Evolutionary conservation across 2,113 vertebrate genomes (phyloP), one percentile per base, ranked within the genome.

Genomic region (Regulus satrapa): DNA sequence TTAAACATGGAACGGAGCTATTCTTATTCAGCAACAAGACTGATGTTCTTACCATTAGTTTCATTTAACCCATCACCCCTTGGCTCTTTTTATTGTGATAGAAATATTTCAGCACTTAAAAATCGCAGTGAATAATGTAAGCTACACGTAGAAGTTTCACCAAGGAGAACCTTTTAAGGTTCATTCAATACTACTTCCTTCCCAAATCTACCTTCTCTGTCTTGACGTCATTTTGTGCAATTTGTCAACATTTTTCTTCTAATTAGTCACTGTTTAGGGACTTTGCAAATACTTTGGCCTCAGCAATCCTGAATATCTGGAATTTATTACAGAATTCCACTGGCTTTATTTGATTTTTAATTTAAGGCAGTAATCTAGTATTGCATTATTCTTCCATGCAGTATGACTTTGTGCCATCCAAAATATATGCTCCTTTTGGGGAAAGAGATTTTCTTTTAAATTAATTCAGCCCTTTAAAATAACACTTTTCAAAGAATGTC

Each of bases 251-350:
- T 72, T 68, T 79, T 89, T 82, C 29, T 95, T 85, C 68, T 81
- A 91, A 92, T 54, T 89, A 95, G 36, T 74, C 94, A 73, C 71
- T 75, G 90, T 79, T 87, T 95, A 85, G 32, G 91, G 79, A 82
- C 68, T 91, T 82, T 64, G 80, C 38, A 92, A 91, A 73, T 87
- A 82, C 51, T 87, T 69, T 87, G 49, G 69, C 58, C 76, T 54
- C 84, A 71, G 80, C 92, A 95, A 96, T 77, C 68, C 75, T 61
- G 86, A 89, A 51, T 92, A 97, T 95, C 71, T 96, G 85, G 54
- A 64, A 78, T 95, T 97, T 94, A 94, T 96, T 97, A 97, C 68
- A 75, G 59, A 85, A 87, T 85, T 92, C 68, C 63, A 90, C 52
- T 89, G 88, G 78, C 45, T 92, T 80, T 80, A 97, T 95, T 96